These are phyloP conservation scores for Bovichtus diacanthus DNA, from an alignment of 2,797 vertebrate genomes.

Conservation along the genomic window DNA sequence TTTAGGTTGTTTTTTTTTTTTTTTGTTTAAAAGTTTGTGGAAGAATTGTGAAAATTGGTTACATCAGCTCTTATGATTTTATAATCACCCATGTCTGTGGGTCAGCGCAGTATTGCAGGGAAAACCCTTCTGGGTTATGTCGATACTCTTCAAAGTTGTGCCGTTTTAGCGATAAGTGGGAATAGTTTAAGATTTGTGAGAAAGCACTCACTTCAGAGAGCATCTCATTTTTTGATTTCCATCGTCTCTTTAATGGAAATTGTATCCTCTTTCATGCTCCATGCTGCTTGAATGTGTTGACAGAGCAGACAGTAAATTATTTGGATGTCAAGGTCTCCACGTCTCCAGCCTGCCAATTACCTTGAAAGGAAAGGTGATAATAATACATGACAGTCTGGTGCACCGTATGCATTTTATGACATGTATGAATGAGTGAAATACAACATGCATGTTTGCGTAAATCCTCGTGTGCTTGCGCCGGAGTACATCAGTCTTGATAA, in stretches of 20 bases:
- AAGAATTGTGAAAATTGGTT: neutral
- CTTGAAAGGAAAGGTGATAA: conserved; percentile 19
- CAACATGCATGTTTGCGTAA: neutral
- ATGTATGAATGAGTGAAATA: neutral
- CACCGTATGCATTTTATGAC: conserved; percentile 2
- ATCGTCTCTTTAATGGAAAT: conserved; percentile 7
- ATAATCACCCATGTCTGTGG: neutral
- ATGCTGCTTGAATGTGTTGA: conserved; percentile 26
- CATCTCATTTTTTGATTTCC: neutral
- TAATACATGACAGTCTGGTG: conserved; percentile 6
- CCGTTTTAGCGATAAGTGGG: neutral
- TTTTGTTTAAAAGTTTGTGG: too few relatives aligned
- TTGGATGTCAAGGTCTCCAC: conserved; percentile 23
- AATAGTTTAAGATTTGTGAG: neutral
- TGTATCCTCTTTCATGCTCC: conserved; percentile 4
- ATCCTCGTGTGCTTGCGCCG: neutral
- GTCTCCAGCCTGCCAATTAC: conserved; percentile 24
- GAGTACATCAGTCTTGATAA: neutral
- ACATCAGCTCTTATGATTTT: neutral
- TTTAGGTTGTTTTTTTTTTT: too few relatives aligned
- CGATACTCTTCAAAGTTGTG: neutral
- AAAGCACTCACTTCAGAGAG: neutral
- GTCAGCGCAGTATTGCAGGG: neutral
- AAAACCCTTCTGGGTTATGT: too few relatives aligned
- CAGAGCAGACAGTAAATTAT: conserved; percentile 27